These are phyloP conservation scores for Elaphurus davidianus DNA, from an alignment of 2,113 vertebrate genomes.

Conservation along the genomic window DNA sequence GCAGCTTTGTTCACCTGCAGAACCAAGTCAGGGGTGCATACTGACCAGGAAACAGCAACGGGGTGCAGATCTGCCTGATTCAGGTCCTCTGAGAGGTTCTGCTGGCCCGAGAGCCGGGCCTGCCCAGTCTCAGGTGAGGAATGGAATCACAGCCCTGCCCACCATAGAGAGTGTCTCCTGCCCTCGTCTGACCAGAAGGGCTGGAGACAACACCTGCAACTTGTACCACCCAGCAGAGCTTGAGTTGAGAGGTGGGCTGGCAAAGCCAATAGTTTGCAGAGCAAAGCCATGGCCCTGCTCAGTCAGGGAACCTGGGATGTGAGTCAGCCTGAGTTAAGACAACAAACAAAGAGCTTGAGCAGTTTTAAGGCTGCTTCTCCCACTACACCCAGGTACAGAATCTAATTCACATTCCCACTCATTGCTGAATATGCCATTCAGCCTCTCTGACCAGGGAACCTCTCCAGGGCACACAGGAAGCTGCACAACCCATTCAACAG, in stretches of 20 bases:
- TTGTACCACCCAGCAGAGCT: neutral
- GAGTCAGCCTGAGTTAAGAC: neutral
- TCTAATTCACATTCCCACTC: neutral
- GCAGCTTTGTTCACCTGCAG: neutral
- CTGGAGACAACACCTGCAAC: neutral
- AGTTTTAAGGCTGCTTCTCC: neutral
- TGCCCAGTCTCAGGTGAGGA: neutral
- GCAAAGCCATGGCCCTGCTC: neutral
- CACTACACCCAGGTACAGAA: neutral
- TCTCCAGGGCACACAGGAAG: neutral
- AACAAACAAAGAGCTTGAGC: neutral
- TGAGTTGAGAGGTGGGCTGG: neutral
- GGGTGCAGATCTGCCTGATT: neutral
- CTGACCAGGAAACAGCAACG: neutral
- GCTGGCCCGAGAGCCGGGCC: neutral
- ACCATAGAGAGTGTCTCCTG: neutral
- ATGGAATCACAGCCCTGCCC: neutral
- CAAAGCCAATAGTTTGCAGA: neutral
- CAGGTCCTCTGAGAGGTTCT: neutral
- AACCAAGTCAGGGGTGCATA: neutral
- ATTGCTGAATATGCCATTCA: neutral
- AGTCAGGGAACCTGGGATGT: neutral
- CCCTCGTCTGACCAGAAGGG: neutral
- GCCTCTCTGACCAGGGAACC: neutral
- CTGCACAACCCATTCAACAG: neutral